A percentile compares a stretch with the other conserved stretches of the same genome.
These are phyloP conservation scores for Erpornis zantholeuca DNA, from an alignment of 2,113 vertebrate species.

Conservation along the genomic window DNA sequence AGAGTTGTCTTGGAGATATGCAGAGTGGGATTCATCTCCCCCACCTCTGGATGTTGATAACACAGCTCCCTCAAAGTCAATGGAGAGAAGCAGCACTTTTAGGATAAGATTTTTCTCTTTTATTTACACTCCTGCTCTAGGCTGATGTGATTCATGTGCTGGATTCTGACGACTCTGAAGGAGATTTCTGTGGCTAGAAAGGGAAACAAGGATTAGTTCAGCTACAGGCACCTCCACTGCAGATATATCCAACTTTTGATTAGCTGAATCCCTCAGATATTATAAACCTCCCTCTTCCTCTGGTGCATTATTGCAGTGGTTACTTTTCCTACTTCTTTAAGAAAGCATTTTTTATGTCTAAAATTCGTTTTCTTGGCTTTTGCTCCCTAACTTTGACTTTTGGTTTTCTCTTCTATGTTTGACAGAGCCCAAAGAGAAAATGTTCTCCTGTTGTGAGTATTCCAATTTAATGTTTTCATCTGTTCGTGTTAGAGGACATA, in stretches of 20 bases:
- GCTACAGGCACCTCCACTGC: background rate
- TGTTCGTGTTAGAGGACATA: background rate
- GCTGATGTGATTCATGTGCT: background rate
- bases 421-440: background rate
- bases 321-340: background rate
- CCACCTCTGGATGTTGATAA: background rate
- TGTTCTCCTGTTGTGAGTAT: background rate
- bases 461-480: background rate
- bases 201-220: background rate
- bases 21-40: background rate
- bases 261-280: background rate
- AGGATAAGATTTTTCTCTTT: background rate
- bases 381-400: background rate
- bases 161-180: background rate
- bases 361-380: background rate
- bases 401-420: background rate
- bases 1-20: background rate
- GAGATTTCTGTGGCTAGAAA: background rate
- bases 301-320: background rate
- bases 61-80: background rate
- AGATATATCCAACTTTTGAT: background rate
- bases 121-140: background rate
- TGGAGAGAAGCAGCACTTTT: background rate
- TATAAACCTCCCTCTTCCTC: background rate
- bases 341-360: background rate